These are phyloP conservation scores for Sinopyrophorus schimmeli DNA, from an alignment of 2,888 invertebrate species.

Conservation along the genomic window DNA sequence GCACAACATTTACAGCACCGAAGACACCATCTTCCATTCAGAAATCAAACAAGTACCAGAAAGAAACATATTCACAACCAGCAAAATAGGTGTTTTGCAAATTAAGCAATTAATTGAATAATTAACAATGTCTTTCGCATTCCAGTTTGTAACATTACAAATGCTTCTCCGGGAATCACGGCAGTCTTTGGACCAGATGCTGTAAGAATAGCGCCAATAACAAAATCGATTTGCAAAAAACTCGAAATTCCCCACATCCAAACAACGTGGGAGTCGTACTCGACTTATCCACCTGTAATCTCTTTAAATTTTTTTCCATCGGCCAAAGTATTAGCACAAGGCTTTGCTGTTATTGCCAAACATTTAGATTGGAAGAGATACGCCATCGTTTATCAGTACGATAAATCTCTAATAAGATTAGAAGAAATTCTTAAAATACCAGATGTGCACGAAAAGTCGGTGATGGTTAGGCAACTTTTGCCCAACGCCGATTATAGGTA, in stretches of 20 bases:
- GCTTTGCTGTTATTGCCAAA: constrained; percentile 67
- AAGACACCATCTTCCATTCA: constrained; percentile 34
- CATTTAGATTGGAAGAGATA: constrained; percentile 76
- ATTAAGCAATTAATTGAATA: too few relatives aligned
- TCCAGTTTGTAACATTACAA: constrained; percentile 34
- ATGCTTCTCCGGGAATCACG: constrained; percentile 61
- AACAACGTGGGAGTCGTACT: constrained; percentile 67
- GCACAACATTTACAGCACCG: constrained; percentile 49
- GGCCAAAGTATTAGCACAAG: constrained; percentile 66
- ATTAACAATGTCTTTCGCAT: too few relatives aligned
- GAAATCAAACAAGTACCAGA: constrained; percentile 41
- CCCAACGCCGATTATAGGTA: constrained; percentile 41
- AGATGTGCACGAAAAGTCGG: constrained; percentile 62
- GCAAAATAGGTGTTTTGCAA: constrained; percentile 51
- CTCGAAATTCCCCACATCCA: constrained; percentile 86
- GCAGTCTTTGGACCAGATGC: constrained; percentile 83
- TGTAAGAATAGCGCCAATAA: constrained; percentile 67
- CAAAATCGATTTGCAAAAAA: constrained; percentile 81
- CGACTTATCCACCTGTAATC: constrained; percentile 31
- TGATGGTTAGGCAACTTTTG: constrained; percentile 68
- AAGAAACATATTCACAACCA: constrained; percentile 46
- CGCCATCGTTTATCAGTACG: constrained; percentile 77
- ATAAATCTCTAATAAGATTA: constrained; percentile 73
- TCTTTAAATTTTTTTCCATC: constrained; percentile 73
- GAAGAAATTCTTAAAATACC: constrained; percentile 78